A percentile compares a stretch with the other conserved stretches of the same genome.
Evolutionary conservation across 2,113 vertebrate genomes (phyloP).

Genomic region (Mohoua ochrocephala): DNA sequence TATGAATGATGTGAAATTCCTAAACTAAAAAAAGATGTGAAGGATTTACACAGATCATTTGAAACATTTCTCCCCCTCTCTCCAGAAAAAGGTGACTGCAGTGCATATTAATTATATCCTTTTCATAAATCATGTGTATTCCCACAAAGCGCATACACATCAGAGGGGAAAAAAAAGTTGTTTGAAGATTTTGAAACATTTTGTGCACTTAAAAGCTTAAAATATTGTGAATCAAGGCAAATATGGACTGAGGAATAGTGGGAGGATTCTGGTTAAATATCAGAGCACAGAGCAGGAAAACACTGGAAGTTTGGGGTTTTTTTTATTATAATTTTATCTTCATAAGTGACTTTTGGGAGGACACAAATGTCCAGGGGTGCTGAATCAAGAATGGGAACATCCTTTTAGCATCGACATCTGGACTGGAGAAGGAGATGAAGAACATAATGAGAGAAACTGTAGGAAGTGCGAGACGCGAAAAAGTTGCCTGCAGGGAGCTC

Average conservation of each 20-base stretch:
- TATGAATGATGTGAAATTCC: conserved; percentile 32
- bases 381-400: not conserved
- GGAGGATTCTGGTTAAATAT: not conserved
- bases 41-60: not conserved
- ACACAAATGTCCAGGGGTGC: not conserved
- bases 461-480: not conserved
- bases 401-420: not conserved
- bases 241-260: not conserved
- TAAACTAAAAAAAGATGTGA: conserved; percentile 32
- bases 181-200: not conserved
- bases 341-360: not conserved
- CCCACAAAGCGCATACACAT: fast-evolving
- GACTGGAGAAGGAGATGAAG: not conserved
- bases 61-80: not conserved
- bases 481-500: not conserved
- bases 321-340: not conserved
- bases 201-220: not conserved
- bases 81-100: not conserved
- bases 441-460: not conserved
- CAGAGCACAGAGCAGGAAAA: not conserved
- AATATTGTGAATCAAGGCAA: not conserved
- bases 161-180: not conserved
- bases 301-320: not conserved
- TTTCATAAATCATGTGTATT: not conserved
- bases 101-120: not conserved